Evolutionary conservation across 2,113 vertebrate species (phyloP).

Genomic region (Misgurnus anguillicaudatus): DNA sequence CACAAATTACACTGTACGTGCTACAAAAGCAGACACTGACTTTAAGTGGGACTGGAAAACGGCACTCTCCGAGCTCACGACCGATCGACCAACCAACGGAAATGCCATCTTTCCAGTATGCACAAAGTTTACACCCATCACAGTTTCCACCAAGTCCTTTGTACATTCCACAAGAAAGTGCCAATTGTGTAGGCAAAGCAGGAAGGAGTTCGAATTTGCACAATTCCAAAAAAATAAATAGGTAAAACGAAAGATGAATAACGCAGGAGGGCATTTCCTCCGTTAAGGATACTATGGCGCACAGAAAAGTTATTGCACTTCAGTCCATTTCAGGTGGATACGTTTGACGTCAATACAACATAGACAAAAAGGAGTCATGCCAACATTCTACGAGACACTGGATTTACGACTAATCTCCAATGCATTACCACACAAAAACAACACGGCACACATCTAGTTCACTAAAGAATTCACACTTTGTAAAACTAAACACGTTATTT

Average conservation of each 20-base stretch:
- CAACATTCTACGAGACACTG: conserved; percentile 52
- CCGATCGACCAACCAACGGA: conserved; percentile 13
- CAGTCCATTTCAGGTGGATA: conserved; percentile 66
- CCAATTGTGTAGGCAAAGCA: conserved; percentile 66
- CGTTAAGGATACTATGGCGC: conserved; percentile 72
- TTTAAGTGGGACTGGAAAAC: conserved; percentile 19
- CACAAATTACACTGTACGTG: conserved; percentile 17
- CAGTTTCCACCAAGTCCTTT: conserved; percentile 73
- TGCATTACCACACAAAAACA: conserved; percentile 42
- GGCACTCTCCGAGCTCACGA: background rate
- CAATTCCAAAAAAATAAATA: conserved; percentile 56
- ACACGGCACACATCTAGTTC: conserved; percentile 49
- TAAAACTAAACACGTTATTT: conserved; percentile 37
- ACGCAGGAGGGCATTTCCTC: conserved; percentile 35
- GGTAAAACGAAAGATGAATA: background rate
- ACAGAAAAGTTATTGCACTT: conserved; percentile 78
- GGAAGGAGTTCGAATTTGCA: conserved; percentile 66
- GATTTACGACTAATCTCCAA: conserved; percentile 39
- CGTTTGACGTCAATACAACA: conserved; percentile 69
- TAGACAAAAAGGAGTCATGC: conserved; percentile 68
- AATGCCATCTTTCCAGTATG: conserved; percentile 61
- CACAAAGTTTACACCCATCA: conserved; percentile 72
- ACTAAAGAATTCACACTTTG: conserved; percentile 41
- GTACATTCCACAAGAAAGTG: conserved; percentile 69
- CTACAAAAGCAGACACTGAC: conserved; percentile 24